A percentile compares a stretch with the other conserved stretches of the same genome.
Conservation (phyloP, 2,113 vertebrate species). For the Narcine bancroftii region DNA sequence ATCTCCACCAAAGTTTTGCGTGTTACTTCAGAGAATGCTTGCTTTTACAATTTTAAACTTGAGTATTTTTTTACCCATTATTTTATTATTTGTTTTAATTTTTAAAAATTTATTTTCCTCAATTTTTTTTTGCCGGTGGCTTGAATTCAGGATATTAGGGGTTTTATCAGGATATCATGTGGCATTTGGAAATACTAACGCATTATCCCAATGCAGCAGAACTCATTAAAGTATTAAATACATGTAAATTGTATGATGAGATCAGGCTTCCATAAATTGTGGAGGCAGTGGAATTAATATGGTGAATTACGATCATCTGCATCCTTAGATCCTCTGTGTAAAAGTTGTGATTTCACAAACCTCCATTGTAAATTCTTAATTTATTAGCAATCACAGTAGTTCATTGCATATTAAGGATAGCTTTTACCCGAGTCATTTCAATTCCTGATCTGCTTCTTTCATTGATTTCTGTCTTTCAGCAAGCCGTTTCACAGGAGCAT, state of each 20-base stretch:
- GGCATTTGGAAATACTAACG: neutral
- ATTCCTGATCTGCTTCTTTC: neutral
- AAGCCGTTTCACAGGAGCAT: conserved; percentile 54
- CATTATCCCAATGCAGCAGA: neutral
- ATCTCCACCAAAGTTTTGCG: too few relatives aligned
- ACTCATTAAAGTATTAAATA: neutral
- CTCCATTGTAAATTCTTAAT: neutral
- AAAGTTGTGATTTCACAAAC: neutral
- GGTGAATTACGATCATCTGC: neutral
- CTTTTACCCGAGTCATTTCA: neutral
- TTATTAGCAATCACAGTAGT: too few relatives aligned
- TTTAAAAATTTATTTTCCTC: too few relatives aligned
- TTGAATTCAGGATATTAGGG: too few relatives aligned
- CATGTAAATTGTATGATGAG: neutral
- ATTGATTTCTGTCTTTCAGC: conserved; percentile 53
- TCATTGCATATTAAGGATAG: neutral
- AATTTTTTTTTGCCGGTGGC: too few relatives aligned
- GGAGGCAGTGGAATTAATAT: neutral
- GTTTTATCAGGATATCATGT: too few relatives aligned
- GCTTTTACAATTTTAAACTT: too few relatives aligned
- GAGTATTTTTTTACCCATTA: too few relatives aligned
- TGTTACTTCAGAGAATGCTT: too few relatives aligned
- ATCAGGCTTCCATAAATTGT: neutral
- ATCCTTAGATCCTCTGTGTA: neutral
- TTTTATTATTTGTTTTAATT: too few relatives aligned